phyloP scores from a whole-genome alignment of 1,140 invertebrate species.

The Zeugodacus cucurbitae region DNA sequence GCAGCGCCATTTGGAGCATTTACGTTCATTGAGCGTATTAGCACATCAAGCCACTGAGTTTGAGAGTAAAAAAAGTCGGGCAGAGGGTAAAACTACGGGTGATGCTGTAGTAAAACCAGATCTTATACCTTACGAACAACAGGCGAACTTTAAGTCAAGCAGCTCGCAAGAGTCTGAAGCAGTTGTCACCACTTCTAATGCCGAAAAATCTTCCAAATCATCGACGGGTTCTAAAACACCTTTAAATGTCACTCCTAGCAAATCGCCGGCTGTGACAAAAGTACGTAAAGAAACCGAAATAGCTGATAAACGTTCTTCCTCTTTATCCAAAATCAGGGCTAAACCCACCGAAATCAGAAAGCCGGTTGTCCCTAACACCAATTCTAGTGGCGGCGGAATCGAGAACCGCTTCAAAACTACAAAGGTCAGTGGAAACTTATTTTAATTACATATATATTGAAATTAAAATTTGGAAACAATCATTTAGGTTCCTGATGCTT shows the following conservation, averaged over 20 bases:
- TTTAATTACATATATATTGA: not conserved
- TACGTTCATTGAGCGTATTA: slow-evolving; percentile 56
- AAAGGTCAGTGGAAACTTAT: slow-evolving; percentile 14
- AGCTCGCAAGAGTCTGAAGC: not conserved
- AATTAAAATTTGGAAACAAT: not conserved
- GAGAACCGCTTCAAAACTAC: slow-evolving; percentile 20
- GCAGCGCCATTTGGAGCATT: slow-evolving; percentile 60
- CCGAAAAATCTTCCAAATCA: not conserved
- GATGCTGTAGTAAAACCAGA: slow-evolving; percentile 52
- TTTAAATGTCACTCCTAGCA: not conserved
- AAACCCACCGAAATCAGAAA: slow-evolving; percentile 47
- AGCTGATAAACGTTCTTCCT: not conserved
- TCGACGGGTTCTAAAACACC: not conserved
- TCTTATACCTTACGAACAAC: slow-evolving; percentile 47
- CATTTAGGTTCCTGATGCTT: not conserved
- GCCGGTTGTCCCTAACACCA: not conserved
- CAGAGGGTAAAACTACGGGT: slow-evolving; percentile 51
- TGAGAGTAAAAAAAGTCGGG: slow-evolving; percentile 55
- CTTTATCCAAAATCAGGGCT: slow-evolving; percentile 27
- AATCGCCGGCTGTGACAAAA: not conserved
- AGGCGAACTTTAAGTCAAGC: not conserved
- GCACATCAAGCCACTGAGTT: slow-evolving; percentile 63
- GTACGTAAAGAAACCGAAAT: not conserved
- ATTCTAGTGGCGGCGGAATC: not conserved
- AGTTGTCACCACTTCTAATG: not conserved